Evolutionary conservation across 2,888 invertebrate genomes (phyloP).

Genomic region (Tipula vernalis): DNA sequence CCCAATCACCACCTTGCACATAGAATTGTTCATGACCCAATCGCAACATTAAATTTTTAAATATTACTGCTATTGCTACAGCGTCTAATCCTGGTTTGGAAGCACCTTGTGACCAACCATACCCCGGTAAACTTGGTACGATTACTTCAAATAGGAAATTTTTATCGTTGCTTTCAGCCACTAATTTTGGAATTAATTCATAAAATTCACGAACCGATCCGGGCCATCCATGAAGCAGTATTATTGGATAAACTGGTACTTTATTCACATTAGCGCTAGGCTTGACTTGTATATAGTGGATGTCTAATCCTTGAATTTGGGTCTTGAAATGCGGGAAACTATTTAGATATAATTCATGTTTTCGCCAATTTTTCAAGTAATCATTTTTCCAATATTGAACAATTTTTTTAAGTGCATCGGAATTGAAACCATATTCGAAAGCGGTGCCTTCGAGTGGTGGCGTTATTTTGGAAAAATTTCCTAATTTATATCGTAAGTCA

Average conservation of each 20-base stretch:
- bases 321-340: conserved; percentile 61
- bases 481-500: neutral
- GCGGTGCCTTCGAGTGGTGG: conserved; percentile 51
- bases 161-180: conserved; percentile 33
- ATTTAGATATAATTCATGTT: conserved; percentile 58
- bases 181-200: conserved; percentile 57
- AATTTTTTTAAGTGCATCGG: conserved; percentile 50
- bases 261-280: conserved; percentile 36
- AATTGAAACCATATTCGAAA: conserved; percentile 74
- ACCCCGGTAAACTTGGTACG: conserved; percentile 40
- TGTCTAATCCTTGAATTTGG: conserved; percentile 52
- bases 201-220: conserved; percentile 76
- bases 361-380: conserved; percentile 54
- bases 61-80: conserved; percentile 41
- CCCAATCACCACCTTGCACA: conserved; percentile 76
- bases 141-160: conserved; percentile 46
- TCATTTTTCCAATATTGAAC: conserved; percentile 65
- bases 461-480: conserved; percentile 36
- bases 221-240: conserved; percentile 79
- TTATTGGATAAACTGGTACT: conserved; percentile 27
- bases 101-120: conserved; percentile 35
- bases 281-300: conserved; percentile 57
- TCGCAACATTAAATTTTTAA: conserved; percentile 54
- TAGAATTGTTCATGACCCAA: conserved; percentile 52
- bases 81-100: conserved; percentile 45